Base-by-base conservation (phyloP, 2,113 vertebrate genomes). In the Camelus dromedarius region DNA sequence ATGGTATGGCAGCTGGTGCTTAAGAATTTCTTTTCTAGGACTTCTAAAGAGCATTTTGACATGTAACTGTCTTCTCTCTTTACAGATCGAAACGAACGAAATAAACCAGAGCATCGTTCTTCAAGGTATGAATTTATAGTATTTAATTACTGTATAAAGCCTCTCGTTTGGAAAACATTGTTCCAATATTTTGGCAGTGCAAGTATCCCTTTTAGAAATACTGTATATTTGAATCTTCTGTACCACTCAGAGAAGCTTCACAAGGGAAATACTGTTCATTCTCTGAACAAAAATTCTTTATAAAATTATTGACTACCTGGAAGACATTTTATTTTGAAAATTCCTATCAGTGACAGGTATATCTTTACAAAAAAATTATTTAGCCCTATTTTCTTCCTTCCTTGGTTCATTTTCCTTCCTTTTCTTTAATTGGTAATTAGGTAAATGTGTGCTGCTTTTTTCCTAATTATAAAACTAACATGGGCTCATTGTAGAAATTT, bases 71-170 rank as follows among this genome's bases (percentile, higher is more conserved):
- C 91, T 98, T 97, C 93, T 98, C 95, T 98, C 93, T 98, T 98
- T 95, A 46, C 98, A 99, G 99, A 99, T 98, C 98, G 98, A 96
- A 98, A 98, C 96, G 99, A 99, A 97, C 99, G 99, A 98, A 99
- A 98, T 98, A 99, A 99, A 96, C 98, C 99, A 96, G 99, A 99
- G 67, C 98, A 98, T 95, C 98, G 98, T 66, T 98, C 98, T 95
- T 98, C 98, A 95, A 99, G 99, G 99, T 99, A 99, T 97, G 99
- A 97, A 95, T 70, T 89, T 91, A 77, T 32, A 58, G 14, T 96
- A 48, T 67, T 95, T 90, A 58, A 90, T 89, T 79, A 72, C 86
- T 77, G 2, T 88, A n/a, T 97, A 77, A 86, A 84, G 46, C 12
- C 72, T 73, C n/a, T 87, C 28, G 9, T 38, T 93, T 85, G 82